Base-by-base conservation (phyloP, 53 echinoderm and acorn worm genomes). In the Henricia sp. region DNA sequence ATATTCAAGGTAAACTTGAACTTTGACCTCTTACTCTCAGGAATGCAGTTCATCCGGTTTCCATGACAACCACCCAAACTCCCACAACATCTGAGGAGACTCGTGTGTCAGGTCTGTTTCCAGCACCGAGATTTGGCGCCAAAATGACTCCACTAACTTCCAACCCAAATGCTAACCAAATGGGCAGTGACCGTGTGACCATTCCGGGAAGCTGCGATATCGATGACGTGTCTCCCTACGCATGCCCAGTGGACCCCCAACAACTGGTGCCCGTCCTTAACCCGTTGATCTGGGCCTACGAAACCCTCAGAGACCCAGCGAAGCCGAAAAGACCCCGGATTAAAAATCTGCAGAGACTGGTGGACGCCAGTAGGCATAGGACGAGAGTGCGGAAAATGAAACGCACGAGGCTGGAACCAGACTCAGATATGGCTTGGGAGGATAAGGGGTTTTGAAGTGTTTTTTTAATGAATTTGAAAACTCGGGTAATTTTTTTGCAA, bases 331-430 rank as follows among this genome's bases (percentile, higher is more conserved):
- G 37, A 3, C 39, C 27, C 28, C 39, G 57, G 36, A 19, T 16
- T 54, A 74, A 74, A 57, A 74, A 74, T 40, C 20, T 54, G 6
- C 25, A 74, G 40, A 74, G 36, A 26, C 4, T 74, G 29, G 74
- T 37, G 9, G 74, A 24, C 38, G 54, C 39, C 3, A 54, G 74
- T 23, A 39, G 25, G 16, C 38, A 55, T 39, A 53, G 39, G 20
- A 74, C 74, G 21, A 55, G 1, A 56, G 39, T 74, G 23, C 24
- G 6, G 39, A 54, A 53, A 27, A 74, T 52, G 20, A 55, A 55
- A 56, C 40, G 26, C n/a, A 37, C 3, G 74, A 74, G 54, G 74
- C 74, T 27, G 74, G 74, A 41, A 24, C 56, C 56, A 56, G 74
- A 74, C 39, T n/a, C n/a, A n/a, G n/a, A n/a, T n/a, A n/a, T n/a